Conservation (phyloP, 2,113 vertebrate species). For the Meleagris gallopavo region DNA sequence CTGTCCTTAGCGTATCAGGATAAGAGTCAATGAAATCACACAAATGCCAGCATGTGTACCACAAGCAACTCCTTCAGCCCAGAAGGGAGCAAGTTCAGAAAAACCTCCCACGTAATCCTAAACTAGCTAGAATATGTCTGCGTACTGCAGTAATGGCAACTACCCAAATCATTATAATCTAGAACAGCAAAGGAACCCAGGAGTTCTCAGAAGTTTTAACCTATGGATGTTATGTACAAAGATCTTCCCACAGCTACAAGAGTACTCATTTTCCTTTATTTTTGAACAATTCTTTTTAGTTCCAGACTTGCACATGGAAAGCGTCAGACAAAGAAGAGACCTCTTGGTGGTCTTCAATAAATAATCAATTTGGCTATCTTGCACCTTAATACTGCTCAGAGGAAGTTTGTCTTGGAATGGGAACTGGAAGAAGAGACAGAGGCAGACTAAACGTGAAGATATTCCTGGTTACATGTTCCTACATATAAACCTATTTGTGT, state of each 20-base stretch:
- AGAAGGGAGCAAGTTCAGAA: slow-evolving; percentile 8
- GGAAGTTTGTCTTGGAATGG: background rate
- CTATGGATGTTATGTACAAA: background rate
- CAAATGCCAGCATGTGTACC: background rate
- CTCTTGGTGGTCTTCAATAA: background rate
- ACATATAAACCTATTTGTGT: background rate
- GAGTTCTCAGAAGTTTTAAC: background rate
- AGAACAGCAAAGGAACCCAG: background rate
- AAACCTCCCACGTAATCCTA: slow-evolving; percentile 28
- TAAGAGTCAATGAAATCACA: background rate
- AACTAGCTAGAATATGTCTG: slow-evolving; percentile 13
- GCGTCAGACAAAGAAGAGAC: background rate
- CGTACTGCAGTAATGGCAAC: background rate
- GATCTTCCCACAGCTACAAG: background rate
- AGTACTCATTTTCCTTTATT: background rate
- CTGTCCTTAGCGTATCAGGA: background rate
- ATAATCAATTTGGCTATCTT: background rate
- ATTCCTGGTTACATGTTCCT: background rate
- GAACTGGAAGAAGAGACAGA: background rate
- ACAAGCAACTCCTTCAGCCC: slow-evolving; percentile 33
- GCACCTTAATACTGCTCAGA: background rate
- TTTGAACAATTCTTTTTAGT: background rate
- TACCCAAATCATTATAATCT: background rate
- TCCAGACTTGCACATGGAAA: background rate
- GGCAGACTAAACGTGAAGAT: background rate